Evolutionary conservation across 2,888 invertebrate genomes (phyloP), one percentile per base, ranked within the genome.

Genomic region (Andrena praecox): DNA sequence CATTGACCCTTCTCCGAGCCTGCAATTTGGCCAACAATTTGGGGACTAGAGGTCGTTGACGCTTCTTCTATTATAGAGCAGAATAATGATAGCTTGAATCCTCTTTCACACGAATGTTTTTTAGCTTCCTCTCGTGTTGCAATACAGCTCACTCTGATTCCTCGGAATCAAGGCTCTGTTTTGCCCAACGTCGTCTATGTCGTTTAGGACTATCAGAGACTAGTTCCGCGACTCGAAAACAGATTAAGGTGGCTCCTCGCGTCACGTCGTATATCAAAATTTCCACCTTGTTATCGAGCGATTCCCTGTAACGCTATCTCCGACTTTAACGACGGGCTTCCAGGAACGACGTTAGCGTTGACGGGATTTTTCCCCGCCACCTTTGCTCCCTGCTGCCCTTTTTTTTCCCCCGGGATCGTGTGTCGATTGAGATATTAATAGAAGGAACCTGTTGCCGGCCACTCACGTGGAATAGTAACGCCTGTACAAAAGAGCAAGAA

Each of bases 341-440:
- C 10, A 31, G 8, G 35, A 69, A 79, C 2, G 59, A 27, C n/a
- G 48, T 12, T 3, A 16, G 42, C 42, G 16, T 42, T 12, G 16
- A 8, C 29, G 48, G 29, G n/a, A 5, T 27, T 27, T n/a, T 16
- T 24, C 16, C 27, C 16, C 20, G 31, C 29, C 48, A n/a, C 52
- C 59, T 64, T 64, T 64, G 54, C 27, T 27, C 27, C 24, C 54
- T 60, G 27, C 12, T 20, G 42, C 35, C 29, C n/a, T 1, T 16
- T 78, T 48, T 29, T 67, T 42, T 59, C 64, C 29, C 27, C 48
- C 31, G n/a, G 50, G 71, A 66, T 72, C 72, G 50, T 73, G 50
- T 80, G 54, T 69, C 83, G 67, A 72, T 73, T 35, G 48, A 8
- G 78, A 66, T 84, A 86, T 88, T 84, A 86, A 86, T 86, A 86